Base-by-base conservation (phyloP, 2,113 vertebrate genomes). In the Corydoras maculifer region DNA sequence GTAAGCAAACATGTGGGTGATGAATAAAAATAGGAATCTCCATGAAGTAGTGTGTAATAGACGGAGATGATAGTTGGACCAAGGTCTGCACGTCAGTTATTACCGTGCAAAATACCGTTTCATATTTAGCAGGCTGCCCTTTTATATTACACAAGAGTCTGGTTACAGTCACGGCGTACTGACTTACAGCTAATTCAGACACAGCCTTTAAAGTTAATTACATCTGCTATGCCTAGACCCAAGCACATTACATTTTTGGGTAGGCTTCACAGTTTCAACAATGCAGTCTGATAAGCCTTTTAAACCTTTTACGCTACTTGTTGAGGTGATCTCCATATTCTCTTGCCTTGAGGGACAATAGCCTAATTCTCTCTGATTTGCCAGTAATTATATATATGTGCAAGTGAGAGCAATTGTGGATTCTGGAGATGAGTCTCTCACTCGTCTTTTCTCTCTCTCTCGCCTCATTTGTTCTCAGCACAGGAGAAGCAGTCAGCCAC, bases 331-430 rank as follows among this genome's bases (percentile, higher is more conserved):
- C 18, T 48, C 62, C 62, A 18, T 50, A 32, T 51, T 59, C 55
- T 35, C 58, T 43, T 72, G 62, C 63, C 72, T 65, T 13, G 35
- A 69, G 14, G 64, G 53, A 67, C 61, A 74, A 75, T 71, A 63
- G 61, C 68, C 59, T 58, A 68, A 72, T 70, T 78, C 59, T 55
- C 53, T 43, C 58, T 67, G 59, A 75, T 68, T 75, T 61, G 10
- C 58, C 53, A 65, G 69, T 74, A 60, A 73, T 73, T 53, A 62
- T 62, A 63, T 62, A 43, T 43, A 43, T 43, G 25, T 72, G 59
- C 49, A 58, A 58, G 64, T 48, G 54, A 72, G 65, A 71, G 31
- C 51, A 72, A 70, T 74, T 74, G 59, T 73, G 57, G 59, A 75
- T 74, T 75, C 53, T 49, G 18, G 63, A 72, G 69, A 65, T 67